Percentiles rank a stretch among this genome's conserved stretches.
Evolutionary conservation across 2,888 invertebrate species (phyloP).

Genomic region (Leptogaster cylindrica): DNA sequence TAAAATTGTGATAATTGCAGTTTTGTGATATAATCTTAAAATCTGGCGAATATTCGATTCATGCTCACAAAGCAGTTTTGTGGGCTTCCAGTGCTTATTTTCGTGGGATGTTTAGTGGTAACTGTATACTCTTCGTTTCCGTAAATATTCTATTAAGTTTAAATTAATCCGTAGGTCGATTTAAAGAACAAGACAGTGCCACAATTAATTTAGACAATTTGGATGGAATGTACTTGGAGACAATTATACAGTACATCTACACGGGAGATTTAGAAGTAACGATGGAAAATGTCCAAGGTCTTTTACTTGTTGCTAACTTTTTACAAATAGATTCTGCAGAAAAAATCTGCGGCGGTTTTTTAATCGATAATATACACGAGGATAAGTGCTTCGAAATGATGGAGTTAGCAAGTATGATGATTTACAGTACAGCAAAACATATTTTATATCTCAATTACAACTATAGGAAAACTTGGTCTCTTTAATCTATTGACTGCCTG

Average conservation of each 20-base stretch:
- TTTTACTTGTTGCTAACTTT: constrained; percentile 42
- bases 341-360: constrained; percentile 43
- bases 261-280: constrained; percentile 42
- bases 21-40: constrained; percentile 45
- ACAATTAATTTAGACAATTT: constrained; percentile 49
- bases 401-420: constrained; percentile 40
- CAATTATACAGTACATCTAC: constrained; percentile 43
- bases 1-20: no score
- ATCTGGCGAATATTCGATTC: constrained; percentile 34
- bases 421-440: no score
- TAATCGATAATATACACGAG: constrained; percentile 31
- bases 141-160: background rate
- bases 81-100: constrained; percentile 47
- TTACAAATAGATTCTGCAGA: constrained; percentile 45
- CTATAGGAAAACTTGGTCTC: constrained; percentile 47
- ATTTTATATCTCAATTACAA: background rate
- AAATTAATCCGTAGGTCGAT: constrained; percentile 48
- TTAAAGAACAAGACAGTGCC: constrained; percentile 51
- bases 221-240: constrained; percentile 31
- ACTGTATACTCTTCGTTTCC: background rate
- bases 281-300: constrained; percentile 39
- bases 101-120: constrained; percentile 45
- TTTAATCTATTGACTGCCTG: constrained; percentile 35
- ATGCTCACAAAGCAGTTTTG: constrained; percentile 45
- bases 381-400: constrained; percentile 44